Conservation (phyloP, 2,113 vertebrate species). For the Tetrao urogallus region DNA sequence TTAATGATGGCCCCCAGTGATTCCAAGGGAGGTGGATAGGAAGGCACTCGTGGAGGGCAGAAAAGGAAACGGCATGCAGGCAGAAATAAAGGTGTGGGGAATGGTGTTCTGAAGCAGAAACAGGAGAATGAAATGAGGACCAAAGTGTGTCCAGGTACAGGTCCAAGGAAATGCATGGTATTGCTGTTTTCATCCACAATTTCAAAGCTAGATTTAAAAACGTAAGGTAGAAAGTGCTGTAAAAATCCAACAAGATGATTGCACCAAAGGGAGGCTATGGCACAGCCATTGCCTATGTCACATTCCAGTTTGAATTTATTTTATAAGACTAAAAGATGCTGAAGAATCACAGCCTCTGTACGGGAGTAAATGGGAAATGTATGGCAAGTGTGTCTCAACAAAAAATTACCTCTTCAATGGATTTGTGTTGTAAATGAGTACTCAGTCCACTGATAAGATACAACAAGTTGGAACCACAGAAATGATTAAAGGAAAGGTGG, state of each 20-base stretch:
- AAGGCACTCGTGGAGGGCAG: not conserved
- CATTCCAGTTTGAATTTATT: not conserved
- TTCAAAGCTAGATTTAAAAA: not conserved
- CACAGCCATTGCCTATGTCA: not conserved
- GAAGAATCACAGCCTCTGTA: not conserved
- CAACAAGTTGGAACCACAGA: not conserved
- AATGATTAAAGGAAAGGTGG: not conserved
- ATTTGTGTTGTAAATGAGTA: not conserved
- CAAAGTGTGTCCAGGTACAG: not conserved
- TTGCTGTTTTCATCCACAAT: not conserved
- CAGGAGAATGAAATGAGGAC: not conserved
- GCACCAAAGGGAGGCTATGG: not conserved
- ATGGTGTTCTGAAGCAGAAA: not conserved
- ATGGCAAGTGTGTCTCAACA: not conserved
- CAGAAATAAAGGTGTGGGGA: not conserved
- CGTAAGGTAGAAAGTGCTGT: not conserved
- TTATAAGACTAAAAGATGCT: not conserved
- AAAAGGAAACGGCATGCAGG: not conserved
- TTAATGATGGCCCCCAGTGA: not conserved
- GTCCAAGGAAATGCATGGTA: not conserved
- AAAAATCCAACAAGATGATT: not conserved
- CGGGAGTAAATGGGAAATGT: not conserved
- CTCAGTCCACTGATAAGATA: not conserved
- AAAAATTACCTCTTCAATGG: not conserved
- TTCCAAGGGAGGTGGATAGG: too few relatives aligned